These are phyloP conservation scores for Anomalospiza imberbis DNA, from an alignment of 2,797 vertebrate species.

Conservation along the genomic window DNA sequence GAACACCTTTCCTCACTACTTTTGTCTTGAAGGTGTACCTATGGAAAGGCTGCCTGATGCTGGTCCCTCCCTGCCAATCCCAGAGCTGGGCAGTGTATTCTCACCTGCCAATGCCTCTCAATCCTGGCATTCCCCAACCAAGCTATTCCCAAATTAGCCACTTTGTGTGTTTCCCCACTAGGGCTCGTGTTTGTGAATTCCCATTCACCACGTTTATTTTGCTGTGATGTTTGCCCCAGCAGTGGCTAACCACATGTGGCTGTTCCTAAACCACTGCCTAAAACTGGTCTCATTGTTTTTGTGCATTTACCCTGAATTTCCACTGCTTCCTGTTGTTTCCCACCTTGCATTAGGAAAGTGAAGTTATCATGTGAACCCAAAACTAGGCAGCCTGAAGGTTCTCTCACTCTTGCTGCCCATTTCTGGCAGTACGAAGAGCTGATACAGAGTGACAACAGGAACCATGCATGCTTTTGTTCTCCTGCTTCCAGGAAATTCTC, in stretches of 20 bases:
- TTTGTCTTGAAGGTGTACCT: rapidly evolving
- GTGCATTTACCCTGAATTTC: neutral
- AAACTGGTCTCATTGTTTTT: neutral
- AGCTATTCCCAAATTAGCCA: neutral
- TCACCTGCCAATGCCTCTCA: rapidly evolving
- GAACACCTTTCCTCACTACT: neutral
- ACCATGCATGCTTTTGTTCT: rapidly evolving
- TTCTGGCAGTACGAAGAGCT: rapidly evolving
- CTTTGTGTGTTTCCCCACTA: rapidly evolving
- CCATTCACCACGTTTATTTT: neutral
- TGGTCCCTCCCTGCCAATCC: neutral
- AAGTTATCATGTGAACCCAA: neutral
- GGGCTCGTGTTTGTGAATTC: neutral
- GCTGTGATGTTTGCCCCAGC: neutral
- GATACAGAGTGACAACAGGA: neutral
- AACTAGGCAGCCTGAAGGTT: neutral
- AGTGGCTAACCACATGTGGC: rapidly evolving
- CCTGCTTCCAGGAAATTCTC: neutral
- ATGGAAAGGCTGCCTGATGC: neutral
- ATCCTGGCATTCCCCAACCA: rapidly evolving
- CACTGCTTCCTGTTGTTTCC: neutral
- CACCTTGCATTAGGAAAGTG: neutral
- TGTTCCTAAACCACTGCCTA: neutral
- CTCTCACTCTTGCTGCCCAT: rapidly evolving
- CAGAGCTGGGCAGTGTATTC: neutral